Base-by-base conservation (phyloP, 2,797 vertebrate genomes). In the Poliocrania exsul region DNA sequence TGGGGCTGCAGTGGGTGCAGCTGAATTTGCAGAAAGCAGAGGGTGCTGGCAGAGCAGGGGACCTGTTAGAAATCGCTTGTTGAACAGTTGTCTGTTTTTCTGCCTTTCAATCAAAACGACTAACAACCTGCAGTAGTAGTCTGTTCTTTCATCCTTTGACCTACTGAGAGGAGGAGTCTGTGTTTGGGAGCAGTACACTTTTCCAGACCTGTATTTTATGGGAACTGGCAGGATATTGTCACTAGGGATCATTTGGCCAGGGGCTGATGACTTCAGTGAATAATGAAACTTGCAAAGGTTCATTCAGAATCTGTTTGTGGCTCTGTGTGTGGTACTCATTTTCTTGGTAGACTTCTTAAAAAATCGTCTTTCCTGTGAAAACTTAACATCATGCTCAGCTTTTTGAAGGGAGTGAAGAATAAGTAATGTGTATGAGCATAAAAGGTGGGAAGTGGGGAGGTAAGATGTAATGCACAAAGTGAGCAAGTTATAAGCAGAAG, bases 261-360 rank as follows among this genome's bases (percentile, higher is more conserved):
- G 13, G 11, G 3, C 40, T 58, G 25, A 62, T 66, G 44, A 47
- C 38, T 69, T 83, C 21, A 13, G 3, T 40, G n/a, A 61, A 35
- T 61, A 42, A n/a, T n/a, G 20, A 16, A 64, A 24, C 33, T 75
- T 5, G 1, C 14, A 23, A 19, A 71, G n/a, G 10, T 83, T 38
- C 18, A 5, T 61, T 81, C 19, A 18, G 20, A 16, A 53, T 71
- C 50, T 53, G 0, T 71, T 23, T 65, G 31, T 71, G 42, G 26
- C 21, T 9, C 13, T 50, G 21, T 40, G 17, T 56, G 33, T 17
- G 23, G 33, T 62, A 31, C 7, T 40, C 0, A 0, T 38, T 83
- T 67, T 50, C 19, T 16, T 3, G 2, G 28, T 70, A 47, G 62
- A 24, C 33, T 60, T 35, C n/a, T 69, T 16, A 0, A 16, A 60